Evolutionary conservation across 2,113 vertebrate species (phyloP).

Genomic region (Ivindomyrus marchei): DNA sequence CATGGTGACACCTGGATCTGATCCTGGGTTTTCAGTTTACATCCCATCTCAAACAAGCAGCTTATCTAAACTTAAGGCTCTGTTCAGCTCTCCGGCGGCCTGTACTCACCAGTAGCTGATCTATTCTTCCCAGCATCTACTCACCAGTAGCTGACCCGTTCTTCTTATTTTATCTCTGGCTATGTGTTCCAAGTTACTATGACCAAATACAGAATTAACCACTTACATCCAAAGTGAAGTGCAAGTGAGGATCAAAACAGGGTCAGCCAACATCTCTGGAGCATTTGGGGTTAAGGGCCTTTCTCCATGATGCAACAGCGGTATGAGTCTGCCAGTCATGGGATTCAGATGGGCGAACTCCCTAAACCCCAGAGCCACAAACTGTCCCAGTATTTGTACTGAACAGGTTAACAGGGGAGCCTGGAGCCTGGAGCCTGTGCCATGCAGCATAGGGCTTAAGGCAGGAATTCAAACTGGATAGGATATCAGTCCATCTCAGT

Average conservation of each 20-base stretch:
- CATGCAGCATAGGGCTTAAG: not conserved
- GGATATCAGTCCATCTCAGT: not conserved
- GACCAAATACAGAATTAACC: not conserved
- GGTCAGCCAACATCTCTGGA: not conserved
- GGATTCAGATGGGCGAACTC: not conserved
- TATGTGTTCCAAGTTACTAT: not conserved
- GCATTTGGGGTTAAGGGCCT: not conserved
- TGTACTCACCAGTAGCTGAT: not conserved
- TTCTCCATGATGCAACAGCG: not conserved
- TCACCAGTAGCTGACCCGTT: not conserved
- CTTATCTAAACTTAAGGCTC: not conserved
- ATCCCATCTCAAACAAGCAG: not conserved
- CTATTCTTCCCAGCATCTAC: not conserved
- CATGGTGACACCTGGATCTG: not conserved
- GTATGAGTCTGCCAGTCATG: not conserved
- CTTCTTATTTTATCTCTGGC: not conserved
- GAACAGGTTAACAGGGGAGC: not conserved
- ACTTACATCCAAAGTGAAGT: not conserved
- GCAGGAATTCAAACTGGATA: not conserved
- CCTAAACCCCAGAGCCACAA: not conserved
- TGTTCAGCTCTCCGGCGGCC: not conserved
- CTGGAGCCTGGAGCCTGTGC: not conserved
- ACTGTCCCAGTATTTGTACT: not conserved
- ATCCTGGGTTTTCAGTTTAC: not conserved
- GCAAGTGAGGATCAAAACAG: not conserved